Conservation (phyloP, 2,888 invertebrate genomes). For the Xanthorhoe spadicearia region DNA sequence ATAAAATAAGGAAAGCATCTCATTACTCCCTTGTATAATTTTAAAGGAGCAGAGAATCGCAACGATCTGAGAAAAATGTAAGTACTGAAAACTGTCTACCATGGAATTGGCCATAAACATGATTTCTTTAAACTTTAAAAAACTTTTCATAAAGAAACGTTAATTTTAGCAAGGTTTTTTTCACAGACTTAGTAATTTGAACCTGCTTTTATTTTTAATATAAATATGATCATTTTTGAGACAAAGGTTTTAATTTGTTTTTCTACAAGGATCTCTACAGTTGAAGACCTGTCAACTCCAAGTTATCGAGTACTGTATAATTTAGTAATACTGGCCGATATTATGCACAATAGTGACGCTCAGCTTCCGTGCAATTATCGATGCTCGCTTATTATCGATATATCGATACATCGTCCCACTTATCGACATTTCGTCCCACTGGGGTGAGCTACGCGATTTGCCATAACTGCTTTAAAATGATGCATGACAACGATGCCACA, state of each 20-base stretch:
- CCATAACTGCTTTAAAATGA: slow-evolving; percentile 69
- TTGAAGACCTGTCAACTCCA: slow-evolving; percentile 55
- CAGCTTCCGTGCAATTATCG: slow-evolving; percentile 75
- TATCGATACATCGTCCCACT: slow-evolving; percentile 62
- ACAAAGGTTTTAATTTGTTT: background rate
- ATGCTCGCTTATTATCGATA: slow-evolving; percentile 66
- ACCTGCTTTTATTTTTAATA: too few species aligned
- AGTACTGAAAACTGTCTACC: too few species aligned
- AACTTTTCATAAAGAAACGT: too few species aligned
- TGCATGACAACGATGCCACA: slow-evolving; percentile 59
- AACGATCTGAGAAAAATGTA: too few species aligned
- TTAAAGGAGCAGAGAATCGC: too few species aligned
- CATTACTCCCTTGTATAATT: too few species aligned
- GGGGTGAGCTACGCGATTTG: slow-evolving; percentile 68
- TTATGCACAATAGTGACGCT: slow-evolving; percentile 78
- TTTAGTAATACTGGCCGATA: slow-evolving; percentile 75
- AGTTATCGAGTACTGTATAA: slow-evolving; percentile 62
- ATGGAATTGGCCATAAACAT: too few species aligned
- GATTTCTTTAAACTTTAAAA: too few species aligned
- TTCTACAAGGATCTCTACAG: slow-evolving; percentile 18
- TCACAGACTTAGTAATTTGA: background rate
- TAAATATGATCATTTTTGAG: background rate
- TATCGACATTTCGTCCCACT: slow-evolving; percentile 44
- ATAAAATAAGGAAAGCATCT: too few species aligned
- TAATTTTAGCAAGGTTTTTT: too few species aligned